phyloP scores from a whole-genome alignment of 2,113 vertebrate species.

The Aegotheles bennettii region DNA sequence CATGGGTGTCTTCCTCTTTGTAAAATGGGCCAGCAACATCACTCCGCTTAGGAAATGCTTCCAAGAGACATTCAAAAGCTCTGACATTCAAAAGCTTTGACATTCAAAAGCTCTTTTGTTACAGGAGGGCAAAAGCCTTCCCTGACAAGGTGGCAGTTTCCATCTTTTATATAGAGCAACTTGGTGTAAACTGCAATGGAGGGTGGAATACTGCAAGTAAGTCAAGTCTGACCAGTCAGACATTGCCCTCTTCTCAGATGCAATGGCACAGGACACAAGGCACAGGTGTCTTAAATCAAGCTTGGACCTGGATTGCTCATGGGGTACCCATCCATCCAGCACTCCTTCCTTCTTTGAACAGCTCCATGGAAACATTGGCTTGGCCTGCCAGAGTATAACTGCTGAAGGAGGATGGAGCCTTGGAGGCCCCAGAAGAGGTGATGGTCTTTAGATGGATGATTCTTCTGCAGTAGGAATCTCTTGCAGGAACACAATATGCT shows the following conservation, averaged over 20 bases:
- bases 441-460: not conserved
- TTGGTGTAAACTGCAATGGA: accelerated
- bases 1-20: not conserved
- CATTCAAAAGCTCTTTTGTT: not conserved
- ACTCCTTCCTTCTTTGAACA: not conserved
- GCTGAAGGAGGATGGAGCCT: not conserved
- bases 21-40: not conserved
- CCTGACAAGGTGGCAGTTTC: not conserved
- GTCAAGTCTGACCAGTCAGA: not conserved
- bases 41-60: not conserved
- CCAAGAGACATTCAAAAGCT: not conserved
- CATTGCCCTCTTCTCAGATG: not conserved
- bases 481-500: not conserved
- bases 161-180: not conserved
- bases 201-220: not conserved
- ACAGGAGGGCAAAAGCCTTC: not conserved
- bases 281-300: not conserved
- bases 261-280: not conserved
- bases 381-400: not conserved
- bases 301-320: not conserved
- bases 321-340: not conserved
- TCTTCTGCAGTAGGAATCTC: not conserved
- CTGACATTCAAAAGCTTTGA: not conserved
- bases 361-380: accelerated
- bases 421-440: not conserved